phyloP scores from a whole-genome alignment of 2,888 invertebrate genomes.

The Cataglyphis rosenhaueri region DNA sequence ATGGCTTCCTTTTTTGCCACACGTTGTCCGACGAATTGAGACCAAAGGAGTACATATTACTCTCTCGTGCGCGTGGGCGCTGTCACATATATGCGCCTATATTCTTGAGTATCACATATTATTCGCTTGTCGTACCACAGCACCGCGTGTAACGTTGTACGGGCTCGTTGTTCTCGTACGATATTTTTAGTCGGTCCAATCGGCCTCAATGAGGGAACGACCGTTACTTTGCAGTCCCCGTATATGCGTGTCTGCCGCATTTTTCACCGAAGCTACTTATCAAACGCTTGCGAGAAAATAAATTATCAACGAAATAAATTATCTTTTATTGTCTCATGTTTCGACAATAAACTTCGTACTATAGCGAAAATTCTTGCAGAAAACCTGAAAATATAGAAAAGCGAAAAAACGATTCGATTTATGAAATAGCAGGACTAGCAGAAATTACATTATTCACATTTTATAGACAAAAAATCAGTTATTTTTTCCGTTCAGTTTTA shows the following conservation, averaged over 20 bases:
- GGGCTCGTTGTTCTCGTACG: slow-evolving; percentile 35
- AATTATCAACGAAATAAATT: slow-evolving; percentile 7
- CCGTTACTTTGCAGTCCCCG: slow-evolving; percentile 17
- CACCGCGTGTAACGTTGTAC: slow-evolving; percentile 5
- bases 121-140: slow-evolving; percentile 14
- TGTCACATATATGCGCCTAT: slow-evolving; percentile 41
- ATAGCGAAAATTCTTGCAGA: background rate
- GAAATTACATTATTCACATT: background rate
- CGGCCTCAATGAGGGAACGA: slow-evolving; percentile 53
- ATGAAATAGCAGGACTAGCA: background rate
- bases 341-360: background rate
- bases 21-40: slow-evolving; percentile 47
- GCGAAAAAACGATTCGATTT: background rate
- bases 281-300: slow-evolving; percentile 20
- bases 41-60: slow-evolving; percentile 57
- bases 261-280: slow-evolving; percentile 43
- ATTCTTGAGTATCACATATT: slow-evolving; percentile 30
- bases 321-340: slow-evolving; percentile 11
- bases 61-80: slow-evolving; percentile 61
- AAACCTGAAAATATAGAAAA: background rate
- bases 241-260: slow-evolving; percentile 47
- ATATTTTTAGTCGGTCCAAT: slow-evolving; percentile 68
- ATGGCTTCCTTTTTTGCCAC: background rate
- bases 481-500: background rate
- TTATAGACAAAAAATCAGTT: background rate